These are phyloP conservation scores for Polydrusus pterygomalis DNA, from an alignment of 2,888 invertebrate species.

Conservation along the genomic window DNA sequence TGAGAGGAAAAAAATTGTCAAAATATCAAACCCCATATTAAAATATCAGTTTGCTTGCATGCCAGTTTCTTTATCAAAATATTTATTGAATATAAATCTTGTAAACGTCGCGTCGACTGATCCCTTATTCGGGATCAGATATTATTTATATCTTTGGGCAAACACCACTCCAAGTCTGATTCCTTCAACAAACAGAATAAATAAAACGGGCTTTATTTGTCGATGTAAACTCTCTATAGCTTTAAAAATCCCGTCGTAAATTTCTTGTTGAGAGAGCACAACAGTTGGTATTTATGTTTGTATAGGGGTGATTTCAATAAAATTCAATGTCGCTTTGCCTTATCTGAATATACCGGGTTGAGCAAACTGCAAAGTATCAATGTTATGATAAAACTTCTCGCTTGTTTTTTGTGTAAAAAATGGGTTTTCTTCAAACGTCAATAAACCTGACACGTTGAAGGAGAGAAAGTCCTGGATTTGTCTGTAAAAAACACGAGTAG, in stretches of 20 bases:
- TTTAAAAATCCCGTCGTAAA: constrained; percentile 39
- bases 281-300: constrained; percentile 30
- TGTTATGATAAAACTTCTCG: too few relatives aligned
- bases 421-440: too few relatives aligned
- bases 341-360: not conserved
- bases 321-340: not conserved
- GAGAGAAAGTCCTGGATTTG: too few relatives aligned
- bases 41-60: constrained; percentile 11
- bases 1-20: too few relatives aligned
- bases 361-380: too few relatives aligned
- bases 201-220: constrained; percentile 38
- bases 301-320: constrained; percentile 25
- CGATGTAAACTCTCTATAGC: constrained; percentile 23
- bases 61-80: constrained; percentile 26
- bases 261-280: constrained; percentile 28
- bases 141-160: constrained; percentile 40
- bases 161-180: constrained; percentile 26
- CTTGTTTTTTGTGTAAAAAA: too few relatives aligned
- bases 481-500: too few relatives aligned
- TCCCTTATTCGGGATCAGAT: constrained; percentile 26
- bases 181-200: constrained; percentile 35
- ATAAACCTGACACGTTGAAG: too few relatives aligned
- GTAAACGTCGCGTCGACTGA: constrained; percentile 25
- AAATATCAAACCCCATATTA: not conserved
- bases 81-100: constrained; percentile 28